phyloP scores from a whole-genome alignment of 2,113 vertebrate genomes.

The Sebastes schlegelii region DNA sequence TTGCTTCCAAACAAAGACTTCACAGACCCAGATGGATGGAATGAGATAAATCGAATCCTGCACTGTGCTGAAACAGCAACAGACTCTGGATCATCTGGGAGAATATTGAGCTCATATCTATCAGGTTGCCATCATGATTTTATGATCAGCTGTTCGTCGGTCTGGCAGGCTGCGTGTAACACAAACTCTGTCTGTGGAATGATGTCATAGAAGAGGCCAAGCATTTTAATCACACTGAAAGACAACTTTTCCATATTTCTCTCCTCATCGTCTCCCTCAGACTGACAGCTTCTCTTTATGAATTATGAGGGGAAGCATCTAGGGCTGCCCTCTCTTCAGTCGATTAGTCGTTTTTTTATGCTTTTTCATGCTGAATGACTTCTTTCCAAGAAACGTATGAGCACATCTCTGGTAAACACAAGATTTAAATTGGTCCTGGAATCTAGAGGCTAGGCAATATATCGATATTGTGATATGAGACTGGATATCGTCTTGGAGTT shows the following conservation, averaged over 20 bases:
- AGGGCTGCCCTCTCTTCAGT: too few relatives aligned
- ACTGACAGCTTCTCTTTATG: slow-evolving; percentile 22
- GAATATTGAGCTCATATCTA: slow-evolving; percentile 53
- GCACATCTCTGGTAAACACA: too few relatives aligned
- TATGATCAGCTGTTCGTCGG: slow-evolving; percentile 68
- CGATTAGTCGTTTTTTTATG: too few relatives aligned
- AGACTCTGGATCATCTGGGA: slow-evolving; percentile 27
- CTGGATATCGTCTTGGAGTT: too few relatives aligned
- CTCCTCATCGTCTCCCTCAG: slow-evolving; percentile 42
- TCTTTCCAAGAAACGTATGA: too few relatives aligned
- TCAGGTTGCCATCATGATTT: slow-evolving; percentile 50
- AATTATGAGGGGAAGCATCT: slow-evolving; percentile 41
- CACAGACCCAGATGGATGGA: slow-evolving; percentile 16
- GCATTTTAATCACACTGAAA: slow-evolving; percentile 64
- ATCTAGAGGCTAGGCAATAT: too few relatives aligned
- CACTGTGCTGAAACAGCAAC: slow-evolving; percentile 33
- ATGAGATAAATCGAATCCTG: slow-evolving; percentile 9
- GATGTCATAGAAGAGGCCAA: slow-evolving; percentile 54
- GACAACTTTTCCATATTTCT: slow-evolving; percentile 61
- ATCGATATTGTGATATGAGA: too few relatives aligned
- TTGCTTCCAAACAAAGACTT: background rate
- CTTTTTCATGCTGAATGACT: too few relatives aligned
- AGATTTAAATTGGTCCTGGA: too few relatives aligned
- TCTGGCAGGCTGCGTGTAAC: slow-evolving; percentile 55
- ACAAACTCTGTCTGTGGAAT: slow-evolving; percentile 41